phyloP scores from a whole-genome alignment of 53 echinoderm and acorn worm species.

The Apostichopus leukothele region DNA sequence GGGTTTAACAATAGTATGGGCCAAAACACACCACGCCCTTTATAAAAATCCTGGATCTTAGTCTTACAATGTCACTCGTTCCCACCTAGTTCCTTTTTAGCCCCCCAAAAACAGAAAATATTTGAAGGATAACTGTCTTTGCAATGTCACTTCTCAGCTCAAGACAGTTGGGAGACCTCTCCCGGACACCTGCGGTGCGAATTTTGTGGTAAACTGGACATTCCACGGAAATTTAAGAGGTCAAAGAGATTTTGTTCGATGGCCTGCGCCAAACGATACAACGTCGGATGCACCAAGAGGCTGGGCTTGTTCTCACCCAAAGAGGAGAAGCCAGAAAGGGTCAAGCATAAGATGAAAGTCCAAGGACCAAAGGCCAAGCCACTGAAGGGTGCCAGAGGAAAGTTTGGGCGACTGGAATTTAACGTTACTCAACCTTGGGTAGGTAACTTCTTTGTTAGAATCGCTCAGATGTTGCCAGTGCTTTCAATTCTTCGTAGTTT shows the following conservation, averaged over 20 bases:
- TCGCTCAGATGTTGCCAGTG: not conserved
- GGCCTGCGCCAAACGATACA: conserved; percentile 98
- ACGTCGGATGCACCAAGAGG: conserved; percentile 92
- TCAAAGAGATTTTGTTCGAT: conserved; percentile 97
- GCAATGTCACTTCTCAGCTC: not conserved
- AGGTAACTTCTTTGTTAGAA: conserved; percentile 8
- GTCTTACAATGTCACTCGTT: too few species aligned
- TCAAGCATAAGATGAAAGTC: conserved; percentile 81
- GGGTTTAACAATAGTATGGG: too few species aligned
- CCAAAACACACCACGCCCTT: too few species aligned
- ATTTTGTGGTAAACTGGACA: conserved; percentile 93
- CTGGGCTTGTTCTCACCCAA: conserved; percentile 87
- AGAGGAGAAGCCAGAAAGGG: conserved; percentile 68
- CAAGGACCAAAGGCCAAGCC: conserved; percentile 76
- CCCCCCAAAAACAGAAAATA: too few species aligned
- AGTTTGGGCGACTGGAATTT: conserved; percentile 89
- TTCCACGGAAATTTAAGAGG: conserved; percentile 88
- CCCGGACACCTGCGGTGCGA: conserved; percentile 72
- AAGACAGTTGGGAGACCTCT: conserved; percentile 29
- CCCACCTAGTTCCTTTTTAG: too few species aligned
- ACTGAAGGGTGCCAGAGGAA: conserved; percentile 81
- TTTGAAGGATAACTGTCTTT: too few species aligned
- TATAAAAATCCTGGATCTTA: too few species aligned
- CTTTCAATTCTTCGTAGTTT: not conserved
- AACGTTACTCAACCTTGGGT: conserved; percentile 86